Evolutionary conservation across 1,140 invertebrate species (phyloP), one percentile per base, ranked within the genome.

Genomic region (Teleopsis dalmanni): DNA sequence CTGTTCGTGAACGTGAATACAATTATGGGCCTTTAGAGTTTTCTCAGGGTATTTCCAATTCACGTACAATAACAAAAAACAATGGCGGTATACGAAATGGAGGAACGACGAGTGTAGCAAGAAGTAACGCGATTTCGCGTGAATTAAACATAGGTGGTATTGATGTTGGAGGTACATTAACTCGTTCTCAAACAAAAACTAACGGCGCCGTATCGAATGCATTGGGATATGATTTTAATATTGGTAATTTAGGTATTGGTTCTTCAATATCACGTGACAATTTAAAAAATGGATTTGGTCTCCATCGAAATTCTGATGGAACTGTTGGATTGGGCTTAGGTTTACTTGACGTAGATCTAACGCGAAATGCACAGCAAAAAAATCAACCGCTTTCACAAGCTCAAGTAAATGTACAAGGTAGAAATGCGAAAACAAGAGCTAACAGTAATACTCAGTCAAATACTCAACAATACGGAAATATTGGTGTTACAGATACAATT

Each of bases 91-190:
- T 23, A 4, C 16, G 14, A 7, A 52, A 53, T n/a, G 57, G 56
- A n/a, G 65, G 65, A 1, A 47, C 52, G 4, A 62, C 60, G 1
- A 44, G 54, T 9, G 62, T 65, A 3, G 47, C 60, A n/a, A 54
- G 58, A 2, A 66, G 56, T 10, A 57, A 65, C 48, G 58, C 66
- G 3, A 51, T 50, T 23, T 59, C 52, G 0, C 47, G 57, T 1
- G 65, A 58, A 8, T 14, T 69, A 0, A 61, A 63, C 3, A 1
- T 70, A 1, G 65, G 61, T 0, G 53, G 57, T 4, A 35, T 70
- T 16, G 57, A 65, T 48, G 45, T 70, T 3, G 64, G 65, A 31
- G 65, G 64, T 25, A 66, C 66, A 0, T 7, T 69, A 29, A 66
- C 66, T 16, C 43, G 58, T n/a, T 53, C 60, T 0, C 40, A 45